phyloP scores from a whole-genome alignment of 2,113 vertebrate species.

The Perca flavescens region DNA sequence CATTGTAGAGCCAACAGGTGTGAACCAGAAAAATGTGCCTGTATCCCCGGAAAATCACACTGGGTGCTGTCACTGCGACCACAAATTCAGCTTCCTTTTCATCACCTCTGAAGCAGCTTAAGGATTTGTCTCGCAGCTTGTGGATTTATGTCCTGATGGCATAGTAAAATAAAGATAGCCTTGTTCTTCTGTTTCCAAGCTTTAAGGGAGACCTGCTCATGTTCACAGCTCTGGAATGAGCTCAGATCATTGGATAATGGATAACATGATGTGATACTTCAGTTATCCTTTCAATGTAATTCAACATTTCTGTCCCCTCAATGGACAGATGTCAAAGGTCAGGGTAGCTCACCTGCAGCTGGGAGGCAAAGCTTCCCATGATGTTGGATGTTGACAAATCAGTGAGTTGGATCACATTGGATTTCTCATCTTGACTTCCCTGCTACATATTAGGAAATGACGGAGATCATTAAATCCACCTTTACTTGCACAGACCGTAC shows the following conservation, averaged over 20 bases:
- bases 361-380: background rate
- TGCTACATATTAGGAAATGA: constrained; percentile 39
- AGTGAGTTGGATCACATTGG: constrained; percentile 32
- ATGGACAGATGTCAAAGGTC: constrained; percentile 45
- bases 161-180: constrained; percentile 57
- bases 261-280: constrained; percentile 1
- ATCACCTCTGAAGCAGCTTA: constrained; percentile 40
- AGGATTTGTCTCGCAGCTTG: constrained; percentile 63
- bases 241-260: constrained; percentile 35
- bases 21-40: constrained; percentile 28
- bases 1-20: constrained; percentile 31
- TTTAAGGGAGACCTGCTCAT: constrained; percentile 34
- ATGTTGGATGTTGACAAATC: constrained; percentile 49
- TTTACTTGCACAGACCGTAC: constrained; percentile 26
- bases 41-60: constrained; percentile 45
- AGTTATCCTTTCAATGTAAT: constrained; percentile 21
- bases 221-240: constrained; percentile 41
- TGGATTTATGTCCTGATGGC: constrained; percentile 58
- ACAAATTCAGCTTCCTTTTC: constrained; percentile 52
- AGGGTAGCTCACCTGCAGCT: constrained; percentile 25
- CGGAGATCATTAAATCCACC: constrained; percentile 40
- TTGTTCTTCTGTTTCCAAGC: constrained; percentile 37
- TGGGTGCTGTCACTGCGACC: constrained; percentile 42
- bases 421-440: constrained; percentile 47
- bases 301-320: constrained; percentile 18